Conservation (phyloP, 2,113 vertebrate species). For the Jacana jacana region DNA sequence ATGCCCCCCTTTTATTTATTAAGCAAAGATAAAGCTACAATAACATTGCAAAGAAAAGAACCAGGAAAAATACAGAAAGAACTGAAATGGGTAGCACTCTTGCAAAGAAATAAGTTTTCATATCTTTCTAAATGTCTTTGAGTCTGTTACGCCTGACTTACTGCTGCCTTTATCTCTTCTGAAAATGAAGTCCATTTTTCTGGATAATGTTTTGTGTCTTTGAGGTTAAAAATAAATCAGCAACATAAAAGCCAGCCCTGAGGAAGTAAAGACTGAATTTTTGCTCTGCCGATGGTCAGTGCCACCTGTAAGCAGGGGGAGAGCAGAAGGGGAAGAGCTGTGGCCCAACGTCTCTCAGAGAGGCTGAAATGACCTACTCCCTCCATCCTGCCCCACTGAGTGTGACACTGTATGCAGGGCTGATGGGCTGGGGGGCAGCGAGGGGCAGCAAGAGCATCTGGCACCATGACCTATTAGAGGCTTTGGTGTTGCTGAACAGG, state of each 20-base stretch:
- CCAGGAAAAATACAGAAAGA: not conserved
- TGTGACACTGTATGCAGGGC: rapidly evolving
- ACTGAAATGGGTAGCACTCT: not conserved
- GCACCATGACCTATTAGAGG: not conserved
- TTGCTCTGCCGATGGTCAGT: not conserved
- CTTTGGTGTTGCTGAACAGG: not conserved
- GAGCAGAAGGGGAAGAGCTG: not conserved
- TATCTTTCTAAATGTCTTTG: not conserved
- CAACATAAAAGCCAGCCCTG: not conserved
- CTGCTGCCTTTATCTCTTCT: not conserved
- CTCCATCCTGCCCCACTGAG: not conserved
- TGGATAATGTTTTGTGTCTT: not conserved
- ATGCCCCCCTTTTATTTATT: not conserved
- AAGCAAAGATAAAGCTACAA: not conserved
- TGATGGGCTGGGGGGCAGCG: not conserved
- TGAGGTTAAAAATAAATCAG: not conserved
- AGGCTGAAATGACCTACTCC: not conserved
- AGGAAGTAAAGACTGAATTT: not conserved
- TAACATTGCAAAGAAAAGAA: not conserved
- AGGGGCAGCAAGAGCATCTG: not conserved
- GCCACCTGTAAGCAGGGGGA: not conserved
- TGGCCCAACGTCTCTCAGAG: not conserved
- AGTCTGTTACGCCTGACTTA: not conserved
- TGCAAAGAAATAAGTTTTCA: not conserved
- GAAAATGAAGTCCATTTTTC: not conserved